Percentiles rank a stretch among this genome's conserved stretches.
These are phyloP conservation scores for Conus canariensis DNA, from an alignment of 2,888 invertebrate genomes.

Conservation along the genomic window DNA sequence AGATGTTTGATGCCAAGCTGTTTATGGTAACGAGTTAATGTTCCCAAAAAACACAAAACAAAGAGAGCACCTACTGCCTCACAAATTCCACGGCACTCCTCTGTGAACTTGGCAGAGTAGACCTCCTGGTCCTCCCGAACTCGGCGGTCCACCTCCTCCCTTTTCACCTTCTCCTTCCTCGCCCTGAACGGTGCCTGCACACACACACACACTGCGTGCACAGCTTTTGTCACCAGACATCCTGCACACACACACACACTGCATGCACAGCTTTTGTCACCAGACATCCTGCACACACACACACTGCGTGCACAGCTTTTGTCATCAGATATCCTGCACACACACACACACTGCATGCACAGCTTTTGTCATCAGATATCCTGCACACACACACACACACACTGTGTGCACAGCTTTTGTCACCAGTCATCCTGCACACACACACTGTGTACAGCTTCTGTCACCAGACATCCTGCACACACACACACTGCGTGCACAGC, in stretches of 20 bases:
- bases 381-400: too few relatives aligned
- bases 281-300: not conserved
- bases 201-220: not conserved
- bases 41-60: too few relatives aligned
- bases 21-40: too few relatives aligned
- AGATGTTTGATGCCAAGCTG: too few relatives aligned
- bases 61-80: slow-evolving; percentile 80
- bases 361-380: not conserved
- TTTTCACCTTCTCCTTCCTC: slow-evolving; percentile 95
- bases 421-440: too few relatives aligned
- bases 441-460: too few relatives aligned
- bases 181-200: slow-evolving; percentile 84
- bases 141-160: slow-evolving; percentile 97
- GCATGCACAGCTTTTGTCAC: not conserved
- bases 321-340: too few relatives aligned
- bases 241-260: not conserved
- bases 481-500: too few relatives aligned
- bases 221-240: not conserved
- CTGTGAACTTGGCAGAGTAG: slow-evolving; percentile 96
- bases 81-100: slow-evolving; percentile 95
- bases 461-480: too few relatives aligned
- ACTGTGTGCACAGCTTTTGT: too few relatives aligned
- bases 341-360: not conserved
- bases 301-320: too few relatives aligned
- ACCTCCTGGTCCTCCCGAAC: slow-evolving; percentile 98